phyloP scores from a whole-genome alignment of 2,797 vertebrate species.

The Liasis olivaceus region DNA sequence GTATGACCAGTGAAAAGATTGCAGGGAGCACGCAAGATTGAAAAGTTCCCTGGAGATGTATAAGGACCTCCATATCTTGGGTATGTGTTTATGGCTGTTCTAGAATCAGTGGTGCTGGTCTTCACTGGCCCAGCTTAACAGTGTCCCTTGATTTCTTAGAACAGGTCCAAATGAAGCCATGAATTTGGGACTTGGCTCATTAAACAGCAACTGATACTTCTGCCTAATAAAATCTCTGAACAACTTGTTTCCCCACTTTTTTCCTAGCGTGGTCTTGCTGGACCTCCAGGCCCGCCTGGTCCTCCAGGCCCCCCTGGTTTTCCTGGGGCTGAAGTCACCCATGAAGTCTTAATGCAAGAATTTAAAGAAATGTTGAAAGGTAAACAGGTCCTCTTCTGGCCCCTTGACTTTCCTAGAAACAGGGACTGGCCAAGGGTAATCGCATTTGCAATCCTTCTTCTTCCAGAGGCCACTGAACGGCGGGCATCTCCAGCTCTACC shows the following conservation, averaged over 20 bases:
- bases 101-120: not conserved
- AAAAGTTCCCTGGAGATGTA: not conserved
- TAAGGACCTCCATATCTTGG: no score
- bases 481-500: slow-evolving; percentile 70
- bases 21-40: not conserved
- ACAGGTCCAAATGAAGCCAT: not conserved
- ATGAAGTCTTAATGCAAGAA: slow-evolving; percentile 87
- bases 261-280: slow-evolving; percentile 85
- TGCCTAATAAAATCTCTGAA: not conserved
- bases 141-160: not conserved
- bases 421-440: not conserved
- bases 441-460: not conserved
- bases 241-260: not conserved
- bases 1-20: not conserved
- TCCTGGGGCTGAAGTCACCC: slow-evolving; percentile 86
- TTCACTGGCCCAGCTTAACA: not conserved
- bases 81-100: no score
- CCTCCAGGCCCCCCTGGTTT: slow-evolving; percentile 85
- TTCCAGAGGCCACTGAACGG: slow-evolving; percentile 85
- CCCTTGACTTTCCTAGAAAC: not conserved
- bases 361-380: slow-evolving; percentile 94
- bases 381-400: slow-evolving; percentile 52
- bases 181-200: not conserved
- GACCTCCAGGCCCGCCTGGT: slow-evolving; percentile 89
- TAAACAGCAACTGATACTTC: not conserved